Evolutionary conservation across 2,888 invertebrate genomes (phyloP).

Genomic region (Parelbella ahira): DNA sequence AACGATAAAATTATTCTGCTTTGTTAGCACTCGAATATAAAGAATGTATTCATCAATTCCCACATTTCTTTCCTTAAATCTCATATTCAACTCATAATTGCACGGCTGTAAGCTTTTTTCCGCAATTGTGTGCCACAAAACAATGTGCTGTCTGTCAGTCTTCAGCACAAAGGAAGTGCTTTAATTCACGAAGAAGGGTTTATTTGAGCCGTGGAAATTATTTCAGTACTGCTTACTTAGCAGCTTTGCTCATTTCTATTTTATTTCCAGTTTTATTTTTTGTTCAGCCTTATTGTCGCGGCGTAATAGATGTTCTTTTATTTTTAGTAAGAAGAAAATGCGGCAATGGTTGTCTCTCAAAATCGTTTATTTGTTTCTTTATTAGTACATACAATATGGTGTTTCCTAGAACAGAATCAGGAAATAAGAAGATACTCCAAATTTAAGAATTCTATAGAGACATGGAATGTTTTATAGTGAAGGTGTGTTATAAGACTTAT

Average conservation of each 20-base stretch:
- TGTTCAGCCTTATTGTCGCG: neutral
- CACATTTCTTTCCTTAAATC: slow-evolving; percentile 13
- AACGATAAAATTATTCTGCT: no score
- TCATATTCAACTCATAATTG: slow-evolving; percentile 17
- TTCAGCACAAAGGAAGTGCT: slow-evolving; percentile 43
- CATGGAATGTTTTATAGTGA: no score
- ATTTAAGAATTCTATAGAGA: no score
- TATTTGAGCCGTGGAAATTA: slow-evolving; percentile 38
- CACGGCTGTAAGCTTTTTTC: slow-evolving; percentile 27
- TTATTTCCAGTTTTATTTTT: slow-evolving; percentile 4
- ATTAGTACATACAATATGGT: no score
- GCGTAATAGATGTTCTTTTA: no score
- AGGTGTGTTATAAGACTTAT: no score
- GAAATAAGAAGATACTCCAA: no score
- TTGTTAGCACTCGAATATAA: no score
- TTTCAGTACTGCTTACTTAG: slow-evolving; percentile 40
- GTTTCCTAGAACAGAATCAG: no score
- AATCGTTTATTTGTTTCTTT: no score
- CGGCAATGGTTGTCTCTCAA: no score
- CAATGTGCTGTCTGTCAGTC: slow-evolving; percentile 47
- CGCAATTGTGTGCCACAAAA: slow-evolving; percentile 37
- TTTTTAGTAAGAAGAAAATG: no score
- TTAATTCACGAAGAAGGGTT: slow-evolving; percentile 44
- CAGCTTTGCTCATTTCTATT: slow-evolving; percentile 36
- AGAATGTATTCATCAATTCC: slow-evolving; percentile 14